These are phyloP conservation scores for Piliocolobus tephrosceles DNA, from an alignment of 2,113 vertebrate species.

Conservation along the genomic window DNA sequence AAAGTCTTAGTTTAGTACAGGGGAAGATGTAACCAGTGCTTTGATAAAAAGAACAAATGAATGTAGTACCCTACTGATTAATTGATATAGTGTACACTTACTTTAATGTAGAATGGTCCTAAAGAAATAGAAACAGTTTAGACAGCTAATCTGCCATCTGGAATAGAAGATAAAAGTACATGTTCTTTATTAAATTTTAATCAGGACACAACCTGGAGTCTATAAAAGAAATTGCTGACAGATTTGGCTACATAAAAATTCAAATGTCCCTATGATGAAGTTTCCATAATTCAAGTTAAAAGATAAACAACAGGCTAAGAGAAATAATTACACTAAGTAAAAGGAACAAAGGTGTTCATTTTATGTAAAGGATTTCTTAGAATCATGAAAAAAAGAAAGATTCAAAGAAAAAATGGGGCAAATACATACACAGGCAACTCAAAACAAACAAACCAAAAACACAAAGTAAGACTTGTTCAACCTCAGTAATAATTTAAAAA, in stretches of 20 bases:
- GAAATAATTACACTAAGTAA: not conserved
- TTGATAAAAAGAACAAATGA: not conserved
- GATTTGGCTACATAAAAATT: conserved; percentile 40
- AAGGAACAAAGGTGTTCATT: not conserved
- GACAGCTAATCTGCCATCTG: conserved; percentile 30
- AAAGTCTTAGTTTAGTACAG: not conserved
- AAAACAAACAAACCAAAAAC: not conserved
- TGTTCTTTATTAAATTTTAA: conserved; percentile 52
- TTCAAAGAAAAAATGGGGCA: not conserved
- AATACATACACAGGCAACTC: not conserved
- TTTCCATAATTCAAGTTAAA: conserved; percentile 1
- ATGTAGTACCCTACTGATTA: not conserved
- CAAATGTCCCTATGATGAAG: not conserved
- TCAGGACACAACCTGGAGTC: not conserved
- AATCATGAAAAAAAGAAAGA: not conserved
- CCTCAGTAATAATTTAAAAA: not conserved
- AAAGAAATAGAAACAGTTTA: conserved; percentile 10
- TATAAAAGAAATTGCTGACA: conserved; percentile 46
- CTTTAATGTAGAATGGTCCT: not conserved
- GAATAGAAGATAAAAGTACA: conserved; percentile 5
- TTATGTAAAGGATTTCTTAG: not conserved
- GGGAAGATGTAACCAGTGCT: not conserved
- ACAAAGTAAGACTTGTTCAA: not conserved
- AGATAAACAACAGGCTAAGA: not conserved
- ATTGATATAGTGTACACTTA: not conserved